A percentile compares a stretch with the other conserved stretches of the same genome.
These are phyloP conservation scores for Oligia latruncula DNA, from an alignment of 2,888 invertebrate genomes.

Conservation along the genomic window DNA sequence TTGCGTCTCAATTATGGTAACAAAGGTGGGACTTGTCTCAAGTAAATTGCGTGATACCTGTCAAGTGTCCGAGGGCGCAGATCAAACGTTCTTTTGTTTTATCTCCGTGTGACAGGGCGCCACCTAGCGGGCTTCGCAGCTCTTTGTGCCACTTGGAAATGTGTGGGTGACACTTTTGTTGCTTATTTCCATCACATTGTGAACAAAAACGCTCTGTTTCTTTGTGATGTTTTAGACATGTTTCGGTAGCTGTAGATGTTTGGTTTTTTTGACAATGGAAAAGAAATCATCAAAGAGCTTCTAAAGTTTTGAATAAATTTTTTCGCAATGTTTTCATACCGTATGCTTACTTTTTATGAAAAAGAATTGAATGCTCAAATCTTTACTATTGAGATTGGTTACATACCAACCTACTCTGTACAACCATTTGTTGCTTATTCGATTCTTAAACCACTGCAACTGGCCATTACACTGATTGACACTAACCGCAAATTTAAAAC, in stretches of 20 bases:
- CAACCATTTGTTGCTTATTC: background rate
- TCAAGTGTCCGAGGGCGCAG: conserved; percentile 78
- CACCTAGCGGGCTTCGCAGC: conserved; percentile 64
- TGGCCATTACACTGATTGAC: background rate
- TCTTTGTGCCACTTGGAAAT: conserved; percentile 66
- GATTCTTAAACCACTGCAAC: background rate
- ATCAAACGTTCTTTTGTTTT: conserved; percentile 86
- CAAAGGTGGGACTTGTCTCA: conserved; percentile 82
- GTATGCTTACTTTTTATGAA: background rate
- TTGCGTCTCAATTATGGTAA: conserved; percentile 76
- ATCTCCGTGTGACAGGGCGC: conserved; percentile 72
- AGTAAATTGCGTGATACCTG: conserved; percentile 76
- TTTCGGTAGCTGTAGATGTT: conserved; percentile 53
- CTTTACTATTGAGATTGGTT: background rate
- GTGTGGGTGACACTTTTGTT: conserved; percentile 70
- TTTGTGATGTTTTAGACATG: conserved; percentile 64
- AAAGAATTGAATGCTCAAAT: background rate
- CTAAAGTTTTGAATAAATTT: conserved; percentile 56
- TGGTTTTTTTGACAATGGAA: conserved; percentile 58
- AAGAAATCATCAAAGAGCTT: conserved; percentile 60
- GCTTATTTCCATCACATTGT: conserved; percentile 64
- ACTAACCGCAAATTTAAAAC: conserved; percentile 8
- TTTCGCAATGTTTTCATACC: background rate
- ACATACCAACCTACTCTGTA: background rate
- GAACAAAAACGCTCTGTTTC: conserved; percentile 56